Base-by-base conservation (phyloP, 2,113 vertebrate genomes). In the Pseudopodoces humilis region DNA sequence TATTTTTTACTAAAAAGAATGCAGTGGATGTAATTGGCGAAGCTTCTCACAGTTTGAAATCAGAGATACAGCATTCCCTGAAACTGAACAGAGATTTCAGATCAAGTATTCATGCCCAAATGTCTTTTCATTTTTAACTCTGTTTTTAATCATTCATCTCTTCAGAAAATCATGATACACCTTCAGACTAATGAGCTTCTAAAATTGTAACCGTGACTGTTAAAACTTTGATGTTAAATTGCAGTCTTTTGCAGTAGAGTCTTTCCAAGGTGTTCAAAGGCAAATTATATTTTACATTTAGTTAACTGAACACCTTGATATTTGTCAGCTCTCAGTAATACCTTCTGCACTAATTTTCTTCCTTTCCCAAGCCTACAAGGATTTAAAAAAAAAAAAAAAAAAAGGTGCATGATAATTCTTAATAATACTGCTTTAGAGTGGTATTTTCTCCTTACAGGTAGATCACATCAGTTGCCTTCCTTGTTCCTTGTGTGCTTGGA, bases 131-230 rank as follows among this genome's bases (percentile, higher is more conserved):
- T 65, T 91, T 95, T 77, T 80, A 67, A 72, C 53, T 93, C 74
- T 87, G 37, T 68, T 78, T 96, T 95, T 94, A 89, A 79, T 96
- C 74, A 91, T 86, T 93, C 58, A 37, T 76, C 70, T 39, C 92
- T 87, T 72, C 49, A 85, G 70, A 94, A 95, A 85, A 84, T 79
- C 28, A 76, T 62, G 49, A 64, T 78, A 89, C 13, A 84, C 53
- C 78, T 91, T 92, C 87, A 82, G 74, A 94, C 58, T 94, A 94
- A 92, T 69, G 37, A 84, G 62, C 59, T 96, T 64, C 80, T 92
- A 90, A 94, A 94, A 83, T 85, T 89, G 58, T 95, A 84, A 77
- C 55, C 28, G 27, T 4, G 2, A 19, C 81, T 85, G 22, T 94
- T 96, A 82, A 92, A 95, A 53, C 74, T 74, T 92, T 21, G 35